phyloP scores from a whole-genome alignment of 2,113 vertebrate genomes.

The Phyllostomus hastatus region DNA sequence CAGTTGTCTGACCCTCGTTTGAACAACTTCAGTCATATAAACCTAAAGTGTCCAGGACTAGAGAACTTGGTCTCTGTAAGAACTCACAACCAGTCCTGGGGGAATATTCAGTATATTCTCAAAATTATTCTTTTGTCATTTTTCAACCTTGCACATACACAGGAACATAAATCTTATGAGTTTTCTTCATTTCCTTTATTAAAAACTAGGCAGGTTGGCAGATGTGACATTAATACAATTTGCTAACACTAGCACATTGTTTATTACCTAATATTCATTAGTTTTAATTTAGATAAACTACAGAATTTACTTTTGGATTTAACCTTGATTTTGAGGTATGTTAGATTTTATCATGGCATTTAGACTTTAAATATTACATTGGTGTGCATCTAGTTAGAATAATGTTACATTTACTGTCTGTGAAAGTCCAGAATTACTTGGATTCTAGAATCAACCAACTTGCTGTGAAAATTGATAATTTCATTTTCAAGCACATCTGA shows the following conservation, averaged over 20 bases:
- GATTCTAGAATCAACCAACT: not conserved
- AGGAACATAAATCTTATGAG: not conserved
- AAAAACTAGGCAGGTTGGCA: not conserved
- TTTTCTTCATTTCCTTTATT: not conserved
- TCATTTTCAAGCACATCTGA: not conserved
- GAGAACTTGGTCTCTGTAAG: not conserved
- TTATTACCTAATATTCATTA: not conserved
- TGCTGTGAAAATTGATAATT: not conserved
- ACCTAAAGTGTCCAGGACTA: not conserved
- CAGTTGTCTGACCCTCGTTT: not conserved
- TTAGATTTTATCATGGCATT: not conserved
- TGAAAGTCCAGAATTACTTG: not conserved
- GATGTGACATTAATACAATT: not conserved
- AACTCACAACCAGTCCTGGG: not conserved
- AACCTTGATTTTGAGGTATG: not conserved
- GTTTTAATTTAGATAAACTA: not conserved
- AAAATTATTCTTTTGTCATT: not conserved
- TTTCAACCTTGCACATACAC: not conserved
- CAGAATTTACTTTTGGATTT: not conserved
- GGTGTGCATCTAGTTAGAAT: not conserved
- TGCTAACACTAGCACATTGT: not conserved
- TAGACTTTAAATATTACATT: not conserved
- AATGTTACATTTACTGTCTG: not conserved
- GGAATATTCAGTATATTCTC: not conserved
- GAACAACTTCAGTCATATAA: not conserved